Evolutionary conservation across 1,140 invertebrate genomes (phyloP), one percentile per base, ranked within the genome.

Genomic region (Globodera ellingtonae): DNA sequence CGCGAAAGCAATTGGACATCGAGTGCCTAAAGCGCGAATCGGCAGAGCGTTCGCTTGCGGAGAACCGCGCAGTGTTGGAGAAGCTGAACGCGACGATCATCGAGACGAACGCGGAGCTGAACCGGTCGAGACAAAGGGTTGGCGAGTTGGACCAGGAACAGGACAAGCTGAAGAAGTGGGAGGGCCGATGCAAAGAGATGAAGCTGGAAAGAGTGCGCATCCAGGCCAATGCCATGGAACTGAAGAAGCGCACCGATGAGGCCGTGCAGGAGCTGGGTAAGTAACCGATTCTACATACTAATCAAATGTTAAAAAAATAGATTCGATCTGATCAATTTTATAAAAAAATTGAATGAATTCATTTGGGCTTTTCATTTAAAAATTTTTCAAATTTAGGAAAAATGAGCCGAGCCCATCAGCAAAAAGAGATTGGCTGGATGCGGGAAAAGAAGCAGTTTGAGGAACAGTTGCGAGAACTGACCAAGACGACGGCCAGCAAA

Each of bases 171-270:
- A 80, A 81, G 13, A 89, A 86, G 65, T 71, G 89, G 79, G 87
- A 89, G 66, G 75, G 56, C 24, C 70, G 88, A 9, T 89, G 84
- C 72, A 84, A 89, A n/a, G 65, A 83, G n/a, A 89, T 89, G 73
- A 87, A 88, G 65, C 75, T 82, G 18, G 87, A 89, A 21, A 72
- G 85, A 56, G 74, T 67, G 15, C 76, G 84, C 69, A 76, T 86
- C 44, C 89, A 89, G 48, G 80, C 83, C 10, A 88, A 89, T 71
- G 67, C 84, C 5, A 59, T 82, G 24, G 52, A 79, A 44, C 72
- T 89, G 75, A 89, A 87, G 78, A 89, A 89, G 72, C 73, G 84
- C 18, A 81, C 79, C 3, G 88, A 89, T 46, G 87, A 88, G 67
- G 85, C 79, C 66, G 78, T 80, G 6, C 66, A 71, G n/a, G 77